phyloP scores from a whole-genome alignment of 2,113 vertebrate species.

The Anguilla rostrata region DNA sequence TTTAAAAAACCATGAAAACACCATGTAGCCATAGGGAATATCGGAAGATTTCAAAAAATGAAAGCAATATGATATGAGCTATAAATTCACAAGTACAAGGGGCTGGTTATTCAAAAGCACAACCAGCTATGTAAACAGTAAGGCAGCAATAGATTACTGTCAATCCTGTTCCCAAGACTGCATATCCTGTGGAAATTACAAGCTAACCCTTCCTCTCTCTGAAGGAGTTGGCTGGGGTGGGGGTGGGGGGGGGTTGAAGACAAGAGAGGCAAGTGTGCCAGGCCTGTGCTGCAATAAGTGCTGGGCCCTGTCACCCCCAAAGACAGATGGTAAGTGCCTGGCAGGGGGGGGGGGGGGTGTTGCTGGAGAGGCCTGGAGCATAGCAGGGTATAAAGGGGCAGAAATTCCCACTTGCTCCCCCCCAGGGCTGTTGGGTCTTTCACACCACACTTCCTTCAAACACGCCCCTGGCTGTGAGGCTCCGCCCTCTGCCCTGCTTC shows the following conservation, averaged over 20 bases:
- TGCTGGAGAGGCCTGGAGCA: not conserved
- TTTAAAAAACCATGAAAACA: not conserved
- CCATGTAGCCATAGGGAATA: not conserved
- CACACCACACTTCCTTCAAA: conserved; percentile 14
- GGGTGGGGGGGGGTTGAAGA: conserved; percentile 2
- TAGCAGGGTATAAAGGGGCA: not conserved
- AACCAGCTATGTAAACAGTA: conserved; percentile 25
- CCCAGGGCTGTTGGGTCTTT: not conserved
- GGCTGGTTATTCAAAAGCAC: not conserved
- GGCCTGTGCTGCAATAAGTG: not conserved
- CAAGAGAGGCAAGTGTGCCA: not conserved
- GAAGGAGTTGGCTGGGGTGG: conserved; percentile 1
- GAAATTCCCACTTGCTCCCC: not conserved
- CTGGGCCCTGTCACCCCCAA: not conserved
- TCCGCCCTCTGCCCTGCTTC: conserved; percentile 36
- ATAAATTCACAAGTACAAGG: conserved; percentile 6
- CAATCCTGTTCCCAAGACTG: conserved; percentile 33
- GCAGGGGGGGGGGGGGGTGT: not conserved
- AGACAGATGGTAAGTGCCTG: not conserved
- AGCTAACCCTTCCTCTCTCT: not conserved
- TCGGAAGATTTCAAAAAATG: not conserved
- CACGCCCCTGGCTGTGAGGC: conserved; percentile 10
- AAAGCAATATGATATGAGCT: conserved; percentile 2
- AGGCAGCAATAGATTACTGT: conserved; percentile 26
- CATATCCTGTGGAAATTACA: conserved; percentile 38